Evolutionary conservation across 2,113 vertebrate genomes (phyloP).

Genomic region (Heterochromis multidens): DNA sequence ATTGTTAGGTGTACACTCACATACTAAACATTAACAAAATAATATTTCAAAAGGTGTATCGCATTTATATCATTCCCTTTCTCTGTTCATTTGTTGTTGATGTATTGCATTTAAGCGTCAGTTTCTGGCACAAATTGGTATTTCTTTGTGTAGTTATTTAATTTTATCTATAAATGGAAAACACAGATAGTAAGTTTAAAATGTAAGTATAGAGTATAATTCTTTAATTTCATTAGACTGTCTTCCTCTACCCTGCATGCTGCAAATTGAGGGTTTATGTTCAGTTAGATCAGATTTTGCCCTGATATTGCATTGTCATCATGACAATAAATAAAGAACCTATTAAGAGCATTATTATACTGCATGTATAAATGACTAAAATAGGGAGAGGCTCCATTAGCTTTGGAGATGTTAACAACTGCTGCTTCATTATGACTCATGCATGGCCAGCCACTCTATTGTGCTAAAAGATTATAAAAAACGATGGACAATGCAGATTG

Average conservation of each 20-base stretch:
- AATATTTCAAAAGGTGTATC: not conserved
- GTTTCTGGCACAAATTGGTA: not conserved
- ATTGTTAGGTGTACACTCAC: not conserved
- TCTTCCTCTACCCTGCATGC: not conserved
- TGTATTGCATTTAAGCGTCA: not conserved
- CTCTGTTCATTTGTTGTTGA: not conserved
- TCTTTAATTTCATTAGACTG: not conserved
- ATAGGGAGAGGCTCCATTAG: constrained; percentile 4
- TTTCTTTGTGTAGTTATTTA: not conserved
- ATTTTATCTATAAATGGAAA: not conserved
- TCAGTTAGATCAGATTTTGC: not conserved
- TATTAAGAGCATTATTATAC: not conserved
- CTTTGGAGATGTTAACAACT: constrained; percentile 6
- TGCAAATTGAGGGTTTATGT: not conserved
- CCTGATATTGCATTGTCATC: not conserved
- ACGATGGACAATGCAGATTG: constrained; percentile 7
- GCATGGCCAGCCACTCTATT: not conserved
- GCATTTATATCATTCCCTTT: not conserved
- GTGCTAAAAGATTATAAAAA: not conserved
- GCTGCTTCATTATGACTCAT: constrained; percentile 33
- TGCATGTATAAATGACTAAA: constrained; percentile 10
- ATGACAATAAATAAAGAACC: not conserved
- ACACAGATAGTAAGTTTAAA: not conserved
- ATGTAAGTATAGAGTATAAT: not conserved
- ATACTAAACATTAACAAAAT: not conserved